Conservation (phyloP, 2,797 vertebrate genomes). For the Urophycis tenuis region DNA sequence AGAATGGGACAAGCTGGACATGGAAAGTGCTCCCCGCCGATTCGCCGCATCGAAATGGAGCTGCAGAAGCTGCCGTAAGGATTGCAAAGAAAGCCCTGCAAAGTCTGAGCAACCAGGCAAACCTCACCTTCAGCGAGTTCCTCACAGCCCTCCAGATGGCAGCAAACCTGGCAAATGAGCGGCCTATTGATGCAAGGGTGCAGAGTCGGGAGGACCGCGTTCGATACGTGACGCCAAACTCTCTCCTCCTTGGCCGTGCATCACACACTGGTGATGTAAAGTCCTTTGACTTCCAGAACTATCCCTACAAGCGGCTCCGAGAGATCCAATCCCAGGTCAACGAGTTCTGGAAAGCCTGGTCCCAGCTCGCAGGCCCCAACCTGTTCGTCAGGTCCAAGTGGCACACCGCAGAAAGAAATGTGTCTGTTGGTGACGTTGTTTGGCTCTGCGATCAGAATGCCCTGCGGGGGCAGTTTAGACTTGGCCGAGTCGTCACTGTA, state of each 20-base stretch:
- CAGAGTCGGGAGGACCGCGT: neutral
- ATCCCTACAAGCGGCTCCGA: slow-evolving; percentile 7
- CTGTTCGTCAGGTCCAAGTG: slow-evolving; percentile 25
- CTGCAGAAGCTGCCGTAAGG: slow-evolving; percentile 20
- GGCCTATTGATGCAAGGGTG: neutral
- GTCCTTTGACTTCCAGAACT: neutral
- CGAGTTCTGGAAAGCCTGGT: slow-evolving; percentile 27
- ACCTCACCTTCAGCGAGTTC: slow-evolving; percentile 10
- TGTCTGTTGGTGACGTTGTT: slow-evolving; percentile 13
- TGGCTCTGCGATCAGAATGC: slow-evolving; percentile 17
- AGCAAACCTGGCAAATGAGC: slow-evolving; percentile 7
- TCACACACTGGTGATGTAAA: slow-evolving; percentile 5
- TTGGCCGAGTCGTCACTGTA: neutral
- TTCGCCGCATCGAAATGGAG: slow-evolving; percentile 15
- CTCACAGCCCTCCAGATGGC: slow-evolving; percentile 20
- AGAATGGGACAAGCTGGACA: slow-evolving; percentile 13
- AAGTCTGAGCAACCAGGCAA: neutral
- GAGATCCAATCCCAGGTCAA: slow-evolving; percentile 15
- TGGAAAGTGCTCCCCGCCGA: slow-evolving; percentile 22
- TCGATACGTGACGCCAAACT: neutral
- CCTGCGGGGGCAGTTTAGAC: slow-evolving; percentile 13
- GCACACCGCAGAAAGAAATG: slow-evolving; percentile 13
- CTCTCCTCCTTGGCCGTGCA: slow-evolving; percentile 9
- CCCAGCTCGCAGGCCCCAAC: slow-evolving; percentile 20
- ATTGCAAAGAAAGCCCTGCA: slow-evolving; percentile 17